phyloP scores from a whole-genome alignment of 2,888 invertebrate species.

The Limnephilus marmoratus region DNA sequence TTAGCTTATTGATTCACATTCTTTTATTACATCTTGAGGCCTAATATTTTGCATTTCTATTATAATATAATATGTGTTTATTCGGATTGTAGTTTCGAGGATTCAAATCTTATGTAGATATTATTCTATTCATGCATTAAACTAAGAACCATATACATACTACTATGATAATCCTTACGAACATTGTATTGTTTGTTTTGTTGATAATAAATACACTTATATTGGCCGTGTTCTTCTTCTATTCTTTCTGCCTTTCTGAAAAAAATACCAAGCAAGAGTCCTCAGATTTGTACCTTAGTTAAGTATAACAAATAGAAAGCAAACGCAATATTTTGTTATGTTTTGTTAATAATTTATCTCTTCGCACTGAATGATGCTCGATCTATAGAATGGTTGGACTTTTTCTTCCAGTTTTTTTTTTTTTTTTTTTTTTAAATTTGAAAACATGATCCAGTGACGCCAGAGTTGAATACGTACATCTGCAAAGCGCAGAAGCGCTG shows the following conservation, averaged over 20 bases:
- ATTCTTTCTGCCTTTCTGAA: not conserved
- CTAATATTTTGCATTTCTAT: conserved; percentile 63
- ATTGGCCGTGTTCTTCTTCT: conserved; percentile 55
- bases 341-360: too few species aligned
- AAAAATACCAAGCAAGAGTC: not conserved
- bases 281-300: not conserved
- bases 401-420: not conserved
- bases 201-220: conserved; percentile 66
- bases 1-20: conserved; percentile 59
- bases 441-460: not conserved
- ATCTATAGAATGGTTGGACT: not conserved
- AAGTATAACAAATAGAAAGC: too few species aligned
- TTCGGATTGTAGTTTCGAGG: conserved; percentile 56
- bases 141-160: conserved; percentile 52
- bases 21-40: conserved; percentile 54
- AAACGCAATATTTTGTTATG: too few species aligned
- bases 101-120: conserved; percentile 60
- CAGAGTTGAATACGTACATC: not conserved
- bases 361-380: too few species aligned
- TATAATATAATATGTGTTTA: conserved; percentile 45
- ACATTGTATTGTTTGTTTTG: conserved; percentile 66
- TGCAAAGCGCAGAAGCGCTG: not conserved
- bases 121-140: conserved; percentile 64
- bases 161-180: conserved; percentile 50
- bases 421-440: too few species aligned